Base-by-base conservation (phyloP, 2,113 vertebrate genomes). In the Lycaon pictus region DNA sequence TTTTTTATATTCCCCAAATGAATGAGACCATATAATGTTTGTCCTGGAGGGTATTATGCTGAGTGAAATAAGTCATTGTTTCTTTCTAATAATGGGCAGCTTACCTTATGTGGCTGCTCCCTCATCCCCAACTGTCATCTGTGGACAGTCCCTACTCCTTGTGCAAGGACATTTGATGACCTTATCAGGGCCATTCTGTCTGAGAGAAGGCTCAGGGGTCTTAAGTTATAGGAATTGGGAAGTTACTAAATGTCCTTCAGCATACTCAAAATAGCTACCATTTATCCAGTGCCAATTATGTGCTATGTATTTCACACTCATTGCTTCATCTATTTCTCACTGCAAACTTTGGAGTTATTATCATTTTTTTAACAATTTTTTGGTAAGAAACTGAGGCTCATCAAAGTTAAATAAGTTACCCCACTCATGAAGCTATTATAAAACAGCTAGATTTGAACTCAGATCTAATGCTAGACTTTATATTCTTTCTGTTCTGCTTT, bases 361-460 rank as follows among this genome's bases (percentile, higher is more conserved):
- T 29, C 51, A 22, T 74, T 82, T 60, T 82, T 95, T 37, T 55
- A 43, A 11, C 0, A 63, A 51, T 6, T 51, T 58, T 55, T 67
- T 13, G 15, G 29, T 55, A 89, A 56, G 71, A 88, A 82, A 37
- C 16, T 63, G 67, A 92, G 37, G 7, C 19, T 74, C 22, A 20
- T 80, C 27, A 55, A 72, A 7, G 43, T 82, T 89, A 74, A 60
- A 10, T 63, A 79, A 32, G 51, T 32, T 56, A 79, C 16, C 11
- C 11, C 74, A 92, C 69, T 83, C 12, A 4, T 27, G 32, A 82
- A 67, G 56, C 32, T 90, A 7, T 51, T 71, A 35, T 0, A 6
- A 89, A 27, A 91, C 62, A 82, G 20, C 51, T 92, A 35, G 37
- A 32, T 77, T 85, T 94, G 93, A 93, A 29, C n/a, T 89, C 67